Evolutionary conservation across 2,888 invertebrate species (phyloP).

Genomic region (Polylopha cassiicola): DNA sequence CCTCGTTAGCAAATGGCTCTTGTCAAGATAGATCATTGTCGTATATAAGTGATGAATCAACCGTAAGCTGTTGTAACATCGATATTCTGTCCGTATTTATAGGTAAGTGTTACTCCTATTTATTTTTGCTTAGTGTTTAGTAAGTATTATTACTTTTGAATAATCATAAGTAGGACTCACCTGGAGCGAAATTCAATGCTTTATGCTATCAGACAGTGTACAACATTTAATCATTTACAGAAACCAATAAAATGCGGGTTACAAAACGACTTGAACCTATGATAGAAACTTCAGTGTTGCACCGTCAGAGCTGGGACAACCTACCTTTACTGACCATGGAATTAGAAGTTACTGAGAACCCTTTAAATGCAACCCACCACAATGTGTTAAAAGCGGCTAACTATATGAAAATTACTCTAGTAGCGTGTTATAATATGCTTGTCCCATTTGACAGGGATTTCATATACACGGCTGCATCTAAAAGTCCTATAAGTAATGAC

Average conservation of each 20-base stretch:
- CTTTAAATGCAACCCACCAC: slow-evolving; percentile 43
- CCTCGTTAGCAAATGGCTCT: no score
- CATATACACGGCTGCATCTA: slow-evolving; percentile 49
- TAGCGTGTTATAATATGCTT: slow-evolving; percentile 55
- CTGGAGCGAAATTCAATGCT: no score
- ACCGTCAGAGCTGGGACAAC: slow-evolving; percentile 58
- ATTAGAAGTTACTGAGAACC: slow-evolving; percentile 37
- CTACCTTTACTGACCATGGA: slow-evolving; percentile 54
- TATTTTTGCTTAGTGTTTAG: neutral
- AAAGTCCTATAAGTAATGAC: slow-evolving; percentile 40
- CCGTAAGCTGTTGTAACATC: slow-evolving; percentile 55
- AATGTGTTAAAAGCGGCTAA: slow-evolving; percentile 45
- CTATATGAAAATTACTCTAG: slow-evolving; percentile 50
- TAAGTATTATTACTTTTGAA: no score
- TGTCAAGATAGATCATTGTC: no score
- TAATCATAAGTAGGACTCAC: no score
- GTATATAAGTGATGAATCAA: no score
- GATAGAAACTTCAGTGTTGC: slow-evolving; percentile 33
- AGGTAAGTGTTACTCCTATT: slow-evolving; percentile 29
- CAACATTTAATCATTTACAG: slow-evolving; percentile 37
- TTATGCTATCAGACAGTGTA: no score
- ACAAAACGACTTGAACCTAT: slow-evolving; percentile 57
- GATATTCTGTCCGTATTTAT: slow-evolving; percentile 52
- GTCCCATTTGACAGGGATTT: slow-evolving; percentile 38
- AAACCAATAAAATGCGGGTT: slow-evolving; percentile 39